Evolutionary conservation across 1,140 invertebrate genomes (phyloP), one percentile per base, ranked within the genome.

Genomic region (Catajapyx aquilonaris): DNA sequence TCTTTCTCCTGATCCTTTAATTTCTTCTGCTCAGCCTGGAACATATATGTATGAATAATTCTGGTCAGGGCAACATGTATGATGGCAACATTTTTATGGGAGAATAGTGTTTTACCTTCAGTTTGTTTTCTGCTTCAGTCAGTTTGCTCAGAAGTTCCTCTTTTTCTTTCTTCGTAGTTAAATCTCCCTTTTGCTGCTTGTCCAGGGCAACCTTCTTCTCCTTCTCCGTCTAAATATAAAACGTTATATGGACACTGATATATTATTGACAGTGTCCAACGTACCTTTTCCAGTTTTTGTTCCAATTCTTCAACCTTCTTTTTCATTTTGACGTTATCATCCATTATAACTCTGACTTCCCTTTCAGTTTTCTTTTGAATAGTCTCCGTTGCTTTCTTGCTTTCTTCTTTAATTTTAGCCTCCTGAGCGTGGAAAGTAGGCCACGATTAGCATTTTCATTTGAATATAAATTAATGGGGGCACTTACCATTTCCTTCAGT

Each of bases 261-360:
- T 31, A 3, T 13, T 31, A 3, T 15, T 31, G 30, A 20, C 38
- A 18, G 33, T 20, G 25, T 30, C 22, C 13, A 20, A 2, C 23
- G 11, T 20, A 69, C 58, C 48, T 74, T 78, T 20, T 68, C 65
- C 23, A 73, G 49, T 46, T 76, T 71, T 35, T 68, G 63, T 43
- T 71, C 63, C 16, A 54, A 41, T 25, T 64, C 52, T 43, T 62
- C 57, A n/a, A 57, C 48, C 21, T 62, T 42, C 20, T 54, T 57
- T 35, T 61, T 63, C 23, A 46, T 41, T 3, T 48, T 54, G 7
- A 55, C 55, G 18, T 45, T 52, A 40, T 65, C 60, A 25, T 55
- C 23, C 7, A 9, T 28, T 13, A 44, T 30, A 10, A 22, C 38
- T 11, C 35, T 37, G 0, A 45, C 4, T 25, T 44, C 44, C 41